Base-by-base conservation (phyloP, 64 coral and sea anemone genomes). In the Porites lutea region DNA sequence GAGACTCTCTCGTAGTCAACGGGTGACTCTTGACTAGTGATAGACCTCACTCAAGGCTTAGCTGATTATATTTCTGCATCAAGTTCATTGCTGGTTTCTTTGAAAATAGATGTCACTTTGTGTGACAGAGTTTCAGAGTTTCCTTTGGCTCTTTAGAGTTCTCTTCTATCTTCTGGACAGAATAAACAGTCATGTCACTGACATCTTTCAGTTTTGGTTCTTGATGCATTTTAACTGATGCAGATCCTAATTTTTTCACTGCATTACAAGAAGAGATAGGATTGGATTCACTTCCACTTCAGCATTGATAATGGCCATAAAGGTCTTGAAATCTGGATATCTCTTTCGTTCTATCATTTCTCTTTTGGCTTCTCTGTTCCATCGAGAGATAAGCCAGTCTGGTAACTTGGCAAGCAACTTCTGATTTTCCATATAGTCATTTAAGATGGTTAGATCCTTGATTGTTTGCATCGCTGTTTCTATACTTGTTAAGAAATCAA, bases 221-320 rank as follows among this genome's bases (percentile, higher is more conserved):
- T 21, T 44, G 20, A 3, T 2, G 66, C 7, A 21, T 23, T 54
- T 18, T 92, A 2, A 4, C 87, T 82, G 16, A 75, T 55, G 53
- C 5, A 75, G 0, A 11, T 19, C 77, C 91, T 83, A 5, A 65
- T 69, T 61, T 67, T 88, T 71, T 89, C 54, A 49, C 52, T 88
- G 48, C 75, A 76, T 73, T 78, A 23, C 8, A 95, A 88, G 66
- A 69, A 4, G 66, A 69, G 23, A 69, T 69, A 21, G 66, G 66
- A 69, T 69, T 69, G 66, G 19, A 69, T 21, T 6, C 2, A 19
- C 19, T 22, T 69, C 66, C 1, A 19, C 66, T 69, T 69, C 66
- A 21, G 16, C 20, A 3, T 5, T 69, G 66, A 69, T 22, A 20
- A 27, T 22, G 66, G 19, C 23, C 23, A 20, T 69, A 19, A 69